Conservation (phyloP, 2,888 invertebrate species). For the Corbicula japonica region DNA sequence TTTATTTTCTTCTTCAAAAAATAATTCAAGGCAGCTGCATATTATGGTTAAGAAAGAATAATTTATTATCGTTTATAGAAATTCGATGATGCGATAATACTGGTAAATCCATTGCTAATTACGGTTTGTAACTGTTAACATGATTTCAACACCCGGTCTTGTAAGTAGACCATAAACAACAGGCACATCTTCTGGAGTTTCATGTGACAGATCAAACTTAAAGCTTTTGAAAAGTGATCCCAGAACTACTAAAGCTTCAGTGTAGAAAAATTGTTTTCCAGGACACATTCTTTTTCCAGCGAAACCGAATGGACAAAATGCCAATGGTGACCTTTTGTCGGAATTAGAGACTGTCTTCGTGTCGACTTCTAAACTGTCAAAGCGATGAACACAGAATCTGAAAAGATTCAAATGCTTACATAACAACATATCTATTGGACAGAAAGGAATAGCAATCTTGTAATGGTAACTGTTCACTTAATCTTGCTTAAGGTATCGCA, state of each 20-base stretch:
- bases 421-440: background rate
- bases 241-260: slow-evolving; percentile 40
- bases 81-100: too few species aligned
- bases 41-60: too few species aligned
- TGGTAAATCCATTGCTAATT: too few species aligned
- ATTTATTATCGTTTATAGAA: too few species aligned
- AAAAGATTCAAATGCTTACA: background rate
- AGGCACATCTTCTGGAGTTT: slow-evolving; percentile 19
- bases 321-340: slow-evolving; percentile 27
- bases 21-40: too few species aligned
- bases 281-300: slow-evolving; percentile 45
- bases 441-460: too few species aligned
- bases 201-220: slow-evolving; percentile 24
- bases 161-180: slow-evolving; percentile 45
- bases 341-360: background rate
- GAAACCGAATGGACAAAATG: slow-evolving; percentile 53
- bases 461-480: too few species aligned
- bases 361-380: background rate
- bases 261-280: slow-evolving; percentile 42
- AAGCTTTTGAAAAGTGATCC: slow-evolving; percentile 30
- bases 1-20: too few species aligned
- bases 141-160: slow-evolving; percentile 36
- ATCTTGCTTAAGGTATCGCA: too few species aligned
- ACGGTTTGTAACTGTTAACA: slow-evolving; percentile 21
- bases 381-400: slow-evolving; percentile 35